Percentiles rank a stretch among this genome's conserved stretches.
Evolutionary conservation across 2,797 vertebrate genomes (phyloP).

Genomic region (Pygocentrus nattereri): DNA sequence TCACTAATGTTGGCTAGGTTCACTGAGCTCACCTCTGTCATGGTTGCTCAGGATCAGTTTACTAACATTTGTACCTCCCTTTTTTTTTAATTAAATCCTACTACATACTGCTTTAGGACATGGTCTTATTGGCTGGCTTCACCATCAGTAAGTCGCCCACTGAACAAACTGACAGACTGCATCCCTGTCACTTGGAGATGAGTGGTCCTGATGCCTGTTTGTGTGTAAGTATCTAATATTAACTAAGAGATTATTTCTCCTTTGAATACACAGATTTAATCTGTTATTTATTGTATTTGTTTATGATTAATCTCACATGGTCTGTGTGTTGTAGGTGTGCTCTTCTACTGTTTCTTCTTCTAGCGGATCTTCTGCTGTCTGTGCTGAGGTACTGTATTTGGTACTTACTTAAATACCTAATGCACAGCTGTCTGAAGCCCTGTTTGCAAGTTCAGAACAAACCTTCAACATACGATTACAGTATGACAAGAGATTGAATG

Average conservation of each 20-base stretch:
- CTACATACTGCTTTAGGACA: constrained; percentile 66
- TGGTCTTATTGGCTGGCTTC: constrained; percentile 73
- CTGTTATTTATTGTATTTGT: constrained; percentile 16
- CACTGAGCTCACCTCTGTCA: not conserved
- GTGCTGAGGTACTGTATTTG: constrained; percentile 65
- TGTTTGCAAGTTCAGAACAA: not conserved
- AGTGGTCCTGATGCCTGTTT: constrained; percentile 66
- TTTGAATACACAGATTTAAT: not conserved
- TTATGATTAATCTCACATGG: constrained; percentile 2
- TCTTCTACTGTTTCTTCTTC: constrained; percentile 25
- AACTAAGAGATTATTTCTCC: no score
- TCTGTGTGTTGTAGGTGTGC: constrained; percentile 67
- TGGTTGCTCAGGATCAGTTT: not conserved
- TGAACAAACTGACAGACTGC: constrained; percentile 69
- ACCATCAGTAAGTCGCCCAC: constrained; percentile 75
- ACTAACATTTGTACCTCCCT: constrained; percentile 38
- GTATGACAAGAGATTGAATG: not conserved
- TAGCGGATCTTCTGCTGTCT: constrained; percentile 29
- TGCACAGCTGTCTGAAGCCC: not conserved
- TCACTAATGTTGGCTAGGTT: not conserved
- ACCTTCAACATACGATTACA: not conserved
- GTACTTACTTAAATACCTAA: constrained; percentile 13
- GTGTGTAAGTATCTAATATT: constrained; percentile 69
- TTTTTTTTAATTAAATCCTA: constrained; percentile 35
- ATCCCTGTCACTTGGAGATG: constrained; percentile 76